Base-by-base conservation (phyloP, 1,140 invertebrate genomes). In the Sweltsa coloradensis region DNA sequence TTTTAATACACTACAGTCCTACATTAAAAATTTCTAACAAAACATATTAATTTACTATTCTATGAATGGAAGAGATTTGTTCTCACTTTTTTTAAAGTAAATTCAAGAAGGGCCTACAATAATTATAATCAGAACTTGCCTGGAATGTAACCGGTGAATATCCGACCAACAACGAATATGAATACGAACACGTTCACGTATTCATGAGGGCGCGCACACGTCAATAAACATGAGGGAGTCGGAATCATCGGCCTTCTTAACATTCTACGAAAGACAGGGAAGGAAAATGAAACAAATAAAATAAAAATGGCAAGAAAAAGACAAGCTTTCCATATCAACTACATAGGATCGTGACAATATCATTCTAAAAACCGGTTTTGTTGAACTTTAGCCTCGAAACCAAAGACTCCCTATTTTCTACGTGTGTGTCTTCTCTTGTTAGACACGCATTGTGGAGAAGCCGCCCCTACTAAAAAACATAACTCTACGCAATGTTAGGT, bases 271-370 rank as follows among this genome's bases (percentile, higher is more conserved):
- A 14, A 39, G 3, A 19, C 16, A 19, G 3, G 9, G 7, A 9
- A 31, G 29, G 37, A 40, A 40, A 22, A 40, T 19, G 37, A 40
- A 40, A 40, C 37, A 40, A 40, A 40, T 19, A 40, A 19, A 40
- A 40, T 40, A 6, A 40, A 40, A 40, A 40, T n/a, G 21, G 16
- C 16, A 4, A 21, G 37, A 16, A 40, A 2, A 19, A 23, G 21
- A 40, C 3, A 7, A 19, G 3, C 16, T 40, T n/a, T n/a, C 24
- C 16, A 3, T n/a, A n/a, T n/a, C n/a, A n/a, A n/a, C n/a, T n/a
- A n/a, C n/a, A n/a, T n/a, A n/a, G n/a, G n/a, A n/a, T n/a, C n/a
- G n/a, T n/a, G n/a, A n/a, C n/a, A n/a, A n/a, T n/a, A n/a, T n/a
- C n/a, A n/a, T n/a, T n/a, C n/a, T n/a, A n/a, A n/a, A n/a, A n/a